These are phyloP conservation scores for Ophioderma brevispina DNA, from an alignment of 35 echinoderm and acorn worm genomes.

Conservation along the genomic window DNA sequence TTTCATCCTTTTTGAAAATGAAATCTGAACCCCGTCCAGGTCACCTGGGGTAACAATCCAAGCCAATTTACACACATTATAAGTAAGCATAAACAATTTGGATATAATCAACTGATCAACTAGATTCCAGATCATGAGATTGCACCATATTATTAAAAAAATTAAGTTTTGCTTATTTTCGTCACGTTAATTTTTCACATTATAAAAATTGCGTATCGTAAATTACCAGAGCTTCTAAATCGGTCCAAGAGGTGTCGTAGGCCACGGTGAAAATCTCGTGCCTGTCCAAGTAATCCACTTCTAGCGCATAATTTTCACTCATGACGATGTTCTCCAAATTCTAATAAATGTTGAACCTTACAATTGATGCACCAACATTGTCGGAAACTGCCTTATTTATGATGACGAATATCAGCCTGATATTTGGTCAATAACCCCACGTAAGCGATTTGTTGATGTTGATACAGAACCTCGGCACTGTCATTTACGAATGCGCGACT, in stretches of 20 bases:
- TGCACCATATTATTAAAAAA: no score
- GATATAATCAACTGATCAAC: no score
- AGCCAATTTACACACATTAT: no score
- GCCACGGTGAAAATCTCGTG: neutral
- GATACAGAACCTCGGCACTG: neutral
- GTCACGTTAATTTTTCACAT: no score
- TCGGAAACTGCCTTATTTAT: neutral
- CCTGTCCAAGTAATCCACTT: neutral
- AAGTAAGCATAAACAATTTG: no score
- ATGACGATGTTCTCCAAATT: neutral
- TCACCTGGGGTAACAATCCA: no score
- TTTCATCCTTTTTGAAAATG: no score
- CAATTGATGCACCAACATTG: neutral
- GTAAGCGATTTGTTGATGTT: neutral
- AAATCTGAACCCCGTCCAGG: no score
- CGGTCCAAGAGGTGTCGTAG: neutral
- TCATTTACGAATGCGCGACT: neutral
- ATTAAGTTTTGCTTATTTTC: no score
- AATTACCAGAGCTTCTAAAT: neutral
- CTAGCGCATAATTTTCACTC: constrained; percentile 4
- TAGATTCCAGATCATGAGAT: no score
- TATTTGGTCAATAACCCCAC: neutral
- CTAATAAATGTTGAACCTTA: neutral
- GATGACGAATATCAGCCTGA: neutral
- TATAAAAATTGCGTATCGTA: no score